Evolutionary conservation across 2,797 vertebrate genomes (phyloP), one percentile per base, ranked within the genome.

Genomic region (Malacoraja senta): DNA sequence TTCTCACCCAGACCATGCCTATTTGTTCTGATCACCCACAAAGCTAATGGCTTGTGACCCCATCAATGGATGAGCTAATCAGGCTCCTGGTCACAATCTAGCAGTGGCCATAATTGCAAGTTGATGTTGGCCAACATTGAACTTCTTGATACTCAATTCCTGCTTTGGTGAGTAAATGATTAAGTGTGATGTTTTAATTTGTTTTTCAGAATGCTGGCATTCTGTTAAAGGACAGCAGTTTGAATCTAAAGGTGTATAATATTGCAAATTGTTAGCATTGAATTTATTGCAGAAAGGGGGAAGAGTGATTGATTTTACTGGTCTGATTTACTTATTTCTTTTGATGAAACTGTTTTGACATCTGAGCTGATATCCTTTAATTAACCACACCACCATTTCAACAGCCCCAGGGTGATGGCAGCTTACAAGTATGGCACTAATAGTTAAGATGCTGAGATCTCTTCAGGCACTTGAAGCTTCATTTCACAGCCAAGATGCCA

Each of bases 401-500:
- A 10, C 12, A 17, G 90, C 90, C 90, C 17, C 4, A 53, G 90
- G 90, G 38, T 74, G 38, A 26, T 92, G 71, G 44, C 10, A 76
- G 90, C 81, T 58, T 58, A 76, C 24, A 74, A 71, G 24, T 76
- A 68, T 88, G 84, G 63, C n/a, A 68, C 84, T 68, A 88, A 88
- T 88, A 68, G 90, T 74, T 58, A n/a, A 58, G 38, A 92, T n/a
- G 71, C 38, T 92, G 71, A 53, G 71, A 92, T 92, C 90, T 74
- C 71, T 76, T 26, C 71, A 76, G 71, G 72, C 90, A 92, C 19
- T 44, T 72, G 90, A 74, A 76, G 95, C 96, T 94, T 26, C 81
- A 93, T 94, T 96, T 95, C 96, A 95, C 96, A 96, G 95, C 94
- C 94, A 95, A 96, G 96, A 93, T 95, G 96, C 97, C 96, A 95